These are phyloP conservation scores for Antheraea yamamai DNA, from an alignment of 2,888 invertebrate species.

Conservation along the genomic window DNA sequence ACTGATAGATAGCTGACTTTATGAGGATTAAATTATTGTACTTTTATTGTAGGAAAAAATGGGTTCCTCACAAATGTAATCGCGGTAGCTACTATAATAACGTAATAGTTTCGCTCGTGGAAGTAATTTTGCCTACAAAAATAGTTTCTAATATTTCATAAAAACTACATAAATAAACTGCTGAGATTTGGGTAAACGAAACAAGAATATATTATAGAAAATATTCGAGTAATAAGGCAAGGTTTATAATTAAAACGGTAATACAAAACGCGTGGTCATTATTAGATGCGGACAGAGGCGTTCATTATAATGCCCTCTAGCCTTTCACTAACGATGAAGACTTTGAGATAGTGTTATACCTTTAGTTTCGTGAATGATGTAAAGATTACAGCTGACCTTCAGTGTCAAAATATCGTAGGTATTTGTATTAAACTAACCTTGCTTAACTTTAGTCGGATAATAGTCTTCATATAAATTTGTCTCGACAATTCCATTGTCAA, in stretches of 20 bases:
- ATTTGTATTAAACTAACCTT: background rate
- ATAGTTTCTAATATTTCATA: background rate
- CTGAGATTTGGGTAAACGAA: background rate
- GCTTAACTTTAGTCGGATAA: background rate
- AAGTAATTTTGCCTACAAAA: background rate
- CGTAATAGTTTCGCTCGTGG: background rate
- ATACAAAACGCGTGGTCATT: slow-evolving; percentile 5
- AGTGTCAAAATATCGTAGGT: background rate
- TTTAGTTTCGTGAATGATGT: background rate
- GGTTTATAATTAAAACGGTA: slow-evolving; percentile 5
- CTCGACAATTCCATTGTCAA: background rate
- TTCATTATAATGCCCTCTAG: background rate
- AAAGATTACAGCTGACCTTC: background rate
- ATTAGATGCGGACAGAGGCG: slow-evolving; percentile 1
- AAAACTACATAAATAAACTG: background rate
- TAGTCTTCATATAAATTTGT: background rate
- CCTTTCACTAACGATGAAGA: background rate
- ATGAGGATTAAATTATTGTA: no score
- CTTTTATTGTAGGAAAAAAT: no score
- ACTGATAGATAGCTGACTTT: no score
- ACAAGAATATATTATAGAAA: background rate
- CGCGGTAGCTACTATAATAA: no score
- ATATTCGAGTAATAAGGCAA: background rate
- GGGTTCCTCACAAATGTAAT: no score
- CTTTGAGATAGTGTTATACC: background rate